Conservation (phyloP, 1,140 invertebrate species). For the Neuroterus valhalla region DNA sequence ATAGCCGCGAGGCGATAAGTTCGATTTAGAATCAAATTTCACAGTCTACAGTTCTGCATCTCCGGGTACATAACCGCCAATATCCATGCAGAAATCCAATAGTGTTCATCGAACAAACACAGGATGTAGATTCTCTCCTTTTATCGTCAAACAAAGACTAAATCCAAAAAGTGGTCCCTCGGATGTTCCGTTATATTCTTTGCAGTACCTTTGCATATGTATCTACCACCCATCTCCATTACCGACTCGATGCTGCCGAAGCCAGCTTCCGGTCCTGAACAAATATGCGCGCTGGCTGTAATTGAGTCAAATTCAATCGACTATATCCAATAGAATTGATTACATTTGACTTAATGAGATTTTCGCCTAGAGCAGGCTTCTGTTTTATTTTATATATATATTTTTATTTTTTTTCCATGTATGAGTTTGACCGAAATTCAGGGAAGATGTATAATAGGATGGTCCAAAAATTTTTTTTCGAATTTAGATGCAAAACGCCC, state of each 20-base stretch:
- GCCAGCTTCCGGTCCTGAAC: slow-evolving; percentile 11
- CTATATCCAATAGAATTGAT: slow-evolving; percentile 34
- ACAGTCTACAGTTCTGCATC: slow-evolving; percentile 27
- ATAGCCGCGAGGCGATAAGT: slow-evolving; percentile 4
- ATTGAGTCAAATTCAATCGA: slow-evolving; percentile 32
- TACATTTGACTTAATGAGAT: slow-evolving; percentile 43
- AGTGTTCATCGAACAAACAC: slow-evolving; percentile 33
- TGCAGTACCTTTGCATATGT: slow-evolving; percentile 2
- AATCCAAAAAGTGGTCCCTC: slow-evolving; percentile 25
- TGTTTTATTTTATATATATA: neutral
- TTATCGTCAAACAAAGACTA: slow-evolving; percentile 32
- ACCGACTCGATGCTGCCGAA: slow-evolving; percentile 1
- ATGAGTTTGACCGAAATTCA: too few relatives aligned
- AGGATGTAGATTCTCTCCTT: slow-evolving; percentile 29
- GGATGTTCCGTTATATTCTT: slow-evolving; percentile 17
- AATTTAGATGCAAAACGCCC: too few relatives aligned
- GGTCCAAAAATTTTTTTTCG: too few relatives aligned
- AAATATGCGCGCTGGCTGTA: neutral
- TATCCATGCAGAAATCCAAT: slow-evolving; percentile 36
- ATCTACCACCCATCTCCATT: neutral
- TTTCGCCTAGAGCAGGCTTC: slow-evolving; percentile 37
- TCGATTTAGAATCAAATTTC: slow-evolving; percentile 28
- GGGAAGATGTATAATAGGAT: too few relatives aligned
- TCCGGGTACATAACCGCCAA: slow-evolving; percentile 27
- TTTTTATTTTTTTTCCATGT: too few relatives aligned